Percentiles rank a stretch among this genome's conserved stretches.
phyloP scores from a whole-genome alignment of 2,113 vertebrate species.

The Oenanthe melanoleuca region DNA sequence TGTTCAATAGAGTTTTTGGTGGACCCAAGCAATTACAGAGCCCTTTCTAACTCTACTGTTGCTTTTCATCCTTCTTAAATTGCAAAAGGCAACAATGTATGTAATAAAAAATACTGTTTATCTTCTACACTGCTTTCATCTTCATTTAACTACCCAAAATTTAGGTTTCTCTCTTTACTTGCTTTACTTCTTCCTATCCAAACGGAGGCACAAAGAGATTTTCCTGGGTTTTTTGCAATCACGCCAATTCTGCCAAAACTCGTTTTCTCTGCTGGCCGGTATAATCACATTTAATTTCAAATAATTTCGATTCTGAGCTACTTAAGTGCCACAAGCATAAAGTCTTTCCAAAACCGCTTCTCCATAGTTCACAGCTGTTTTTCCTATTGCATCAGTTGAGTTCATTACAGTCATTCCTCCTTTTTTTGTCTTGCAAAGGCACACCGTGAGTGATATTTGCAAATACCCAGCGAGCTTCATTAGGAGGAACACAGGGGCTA shows the following conservation, averaged over 20 bases:
- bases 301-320: background rate
- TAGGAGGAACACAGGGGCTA: too few relatives aligned
- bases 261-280: background rate
- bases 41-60: background rate
- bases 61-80: background rate
- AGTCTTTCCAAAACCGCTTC: background rate
- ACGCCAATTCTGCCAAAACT: background rate
- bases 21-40: background rate
- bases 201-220: background rate
- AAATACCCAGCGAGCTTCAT: accelerated
- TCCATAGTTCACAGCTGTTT: background rate
- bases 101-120: background rate
- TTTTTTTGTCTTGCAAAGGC: background rate
- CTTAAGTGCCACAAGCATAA: background rate
- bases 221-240: background rate
- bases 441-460: accelerated
- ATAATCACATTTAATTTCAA: background rate
- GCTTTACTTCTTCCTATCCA: background rate
- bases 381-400: background rate
- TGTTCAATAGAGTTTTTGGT: background rate
- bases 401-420: too few relatives aligned
- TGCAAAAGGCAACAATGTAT: accelerated
- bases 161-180: background rate
- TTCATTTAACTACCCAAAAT: background rate
- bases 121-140: accelerated